Conservation (phyloP, 2,797 vertebrate species). For the Oreonectes daqikongensis region DNA sequence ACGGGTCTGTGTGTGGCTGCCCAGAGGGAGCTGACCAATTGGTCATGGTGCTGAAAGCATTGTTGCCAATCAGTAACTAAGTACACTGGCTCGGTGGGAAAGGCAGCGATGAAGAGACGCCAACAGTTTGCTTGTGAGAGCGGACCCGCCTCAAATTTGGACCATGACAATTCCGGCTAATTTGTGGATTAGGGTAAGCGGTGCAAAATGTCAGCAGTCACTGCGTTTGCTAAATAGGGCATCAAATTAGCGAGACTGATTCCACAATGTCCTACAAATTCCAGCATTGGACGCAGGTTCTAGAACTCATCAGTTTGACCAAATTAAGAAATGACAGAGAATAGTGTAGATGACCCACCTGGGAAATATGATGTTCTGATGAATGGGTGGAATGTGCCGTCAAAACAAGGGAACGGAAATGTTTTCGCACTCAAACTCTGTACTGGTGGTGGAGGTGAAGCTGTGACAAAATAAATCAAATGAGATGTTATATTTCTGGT, state of each 20-base stretch:
- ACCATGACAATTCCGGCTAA: slow-evolving; percentile 92
- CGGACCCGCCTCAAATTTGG: slow-evolving; percentile 83
- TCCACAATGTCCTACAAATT: slow-evolving; percentile 76
- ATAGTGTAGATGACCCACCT: slow-evolving; percentile 75
- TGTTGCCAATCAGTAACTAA: slow-evolving; percentile 78
- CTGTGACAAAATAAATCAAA: slow-evolving; percentile 66
- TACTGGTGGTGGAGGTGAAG: slow-evolving; percentile 75
- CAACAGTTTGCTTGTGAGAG: slow-evolving; percentile 77
- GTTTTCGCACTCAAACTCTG: slow-evolving; percentile 84
- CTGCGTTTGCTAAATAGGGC: slow-evolving; percentile 85
- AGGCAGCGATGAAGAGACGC: slow-evolving; percentile 76
- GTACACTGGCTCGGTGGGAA: slow-evolving; percentile 86
- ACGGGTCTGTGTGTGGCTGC: slow-evolving; percentile 73
- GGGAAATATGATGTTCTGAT: slow-evolving; percentile 90
- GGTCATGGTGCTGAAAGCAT: slow-evolving; percentile 87
- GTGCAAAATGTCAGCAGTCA: slow-evolving; percentile 88
- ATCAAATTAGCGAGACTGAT: slow-evolving; percentile 89
- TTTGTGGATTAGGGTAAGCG: slow-evolving; percentile 88
- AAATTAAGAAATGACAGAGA: slow-evolving; percentile 50
- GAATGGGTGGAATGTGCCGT: slow-evolving; percentile 91
- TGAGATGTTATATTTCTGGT: not conserved
- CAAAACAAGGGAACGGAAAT: slow-evolving; percentile 89
- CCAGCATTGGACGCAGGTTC: slow-evolving; percentile 76
- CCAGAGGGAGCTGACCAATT: slow-evolving; percentile 84
- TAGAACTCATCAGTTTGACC: slow-evolving; percentile 62